Conservation (phyloP, 2,113 vertebrate genomes). For the Dipodomys ordii region DNA sequence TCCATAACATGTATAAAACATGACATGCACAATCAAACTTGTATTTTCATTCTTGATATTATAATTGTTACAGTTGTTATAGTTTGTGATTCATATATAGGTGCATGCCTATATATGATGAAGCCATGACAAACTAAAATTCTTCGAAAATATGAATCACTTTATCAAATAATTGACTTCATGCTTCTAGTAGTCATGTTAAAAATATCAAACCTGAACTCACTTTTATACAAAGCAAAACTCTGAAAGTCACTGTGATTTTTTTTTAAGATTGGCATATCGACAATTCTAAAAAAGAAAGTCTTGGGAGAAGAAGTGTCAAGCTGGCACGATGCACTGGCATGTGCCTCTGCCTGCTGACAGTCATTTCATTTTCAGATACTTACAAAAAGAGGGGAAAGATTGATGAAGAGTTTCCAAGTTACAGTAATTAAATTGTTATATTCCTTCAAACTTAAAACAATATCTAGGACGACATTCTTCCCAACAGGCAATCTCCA, state of each 20-base stretch:
- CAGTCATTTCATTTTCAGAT: constrained; percentile 84
- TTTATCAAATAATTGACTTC: neutral
- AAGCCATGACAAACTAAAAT: neutral
- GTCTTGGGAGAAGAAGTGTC: constrained; percentile 63
- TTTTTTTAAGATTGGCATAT: constrained; percentile 71
- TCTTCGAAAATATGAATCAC: constrained; percentile 27
- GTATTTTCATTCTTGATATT: too few relatives aligned
- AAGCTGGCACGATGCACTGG: constrained; percentile 76
- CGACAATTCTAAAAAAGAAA: constrained; percentile 74
- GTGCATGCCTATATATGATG: neutral
- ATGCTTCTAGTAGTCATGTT: neutral
- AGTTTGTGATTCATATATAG: neutral
- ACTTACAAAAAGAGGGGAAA: constrained; percentile 28
- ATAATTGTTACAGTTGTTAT: neutral
- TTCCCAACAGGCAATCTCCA: neutral
- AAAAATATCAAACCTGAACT: constrained; percentile 56
- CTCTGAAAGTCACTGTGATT: constrained; percentile 65
- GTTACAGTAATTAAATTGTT: constrained; percentile 67
- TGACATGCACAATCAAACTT: neutral
- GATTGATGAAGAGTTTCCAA: constrained; percentile 50
- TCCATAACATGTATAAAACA: constrained; percentile 56
- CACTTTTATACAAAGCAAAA: constrained; percentile 58
- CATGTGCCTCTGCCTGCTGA: constrained; percentile 83
- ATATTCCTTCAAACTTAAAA: constrained; percentile 27
- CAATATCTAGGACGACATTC: neutral